A percentile compares a stretch with the other conserved stretches of the same genome.
These are phyloP conservation scores for Macrostomum lignano DNA, from an alignment of 1,140 invertebrate species.

Conservation along the genomic window DNA sequence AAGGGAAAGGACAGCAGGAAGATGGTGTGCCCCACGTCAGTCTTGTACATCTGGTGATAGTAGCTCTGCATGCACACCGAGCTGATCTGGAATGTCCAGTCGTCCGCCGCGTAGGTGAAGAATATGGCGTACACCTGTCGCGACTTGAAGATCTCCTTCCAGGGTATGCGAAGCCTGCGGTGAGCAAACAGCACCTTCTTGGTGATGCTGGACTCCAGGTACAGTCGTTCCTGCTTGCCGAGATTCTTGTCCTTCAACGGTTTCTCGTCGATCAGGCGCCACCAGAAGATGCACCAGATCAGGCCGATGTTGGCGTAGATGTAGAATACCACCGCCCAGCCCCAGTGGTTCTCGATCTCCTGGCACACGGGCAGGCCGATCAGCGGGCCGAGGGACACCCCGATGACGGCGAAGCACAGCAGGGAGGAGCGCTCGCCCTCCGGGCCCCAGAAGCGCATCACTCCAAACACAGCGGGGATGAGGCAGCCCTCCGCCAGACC, in stretches of 20 bases:
- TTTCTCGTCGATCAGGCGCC: conserved; percentile 4
- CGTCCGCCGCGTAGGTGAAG: conserved; percentile 2
- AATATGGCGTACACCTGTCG: background rate
- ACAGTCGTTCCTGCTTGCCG: background rate
- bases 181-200: background rate
- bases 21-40: background rate
- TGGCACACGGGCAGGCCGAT: conserved; percentile 5
- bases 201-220: background rate
- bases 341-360: conserved; percentile 6
- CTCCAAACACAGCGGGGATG: conserved; percentile 6
- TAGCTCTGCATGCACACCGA: conserved; percentile 1
- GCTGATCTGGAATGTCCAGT: conserved; percentile 1
- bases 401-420: conserved; percentile 4
- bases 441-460: conserved; percentile 3
- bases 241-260: background rate
- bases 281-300: conserved; percentile 7
- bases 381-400: conserved; percentile 4
- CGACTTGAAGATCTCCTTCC: conserved; percentile 1
- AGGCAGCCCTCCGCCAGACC: conserved; percentile 6
- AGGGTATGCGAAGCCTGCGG: conserved; percentile 1
- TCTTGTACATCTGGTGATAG: background rate
- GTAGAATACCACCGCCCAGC: conserved; percentile 6
- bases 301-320: conserved; percentile 6
- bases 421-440: conserved; percentile 2
- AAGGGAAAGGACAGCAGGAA: conserved; percentile 2